Evolutionary conservation across 2,888 invertebrate species (phyloP).

Genomic region (Dioctria rufipes): DNA sequence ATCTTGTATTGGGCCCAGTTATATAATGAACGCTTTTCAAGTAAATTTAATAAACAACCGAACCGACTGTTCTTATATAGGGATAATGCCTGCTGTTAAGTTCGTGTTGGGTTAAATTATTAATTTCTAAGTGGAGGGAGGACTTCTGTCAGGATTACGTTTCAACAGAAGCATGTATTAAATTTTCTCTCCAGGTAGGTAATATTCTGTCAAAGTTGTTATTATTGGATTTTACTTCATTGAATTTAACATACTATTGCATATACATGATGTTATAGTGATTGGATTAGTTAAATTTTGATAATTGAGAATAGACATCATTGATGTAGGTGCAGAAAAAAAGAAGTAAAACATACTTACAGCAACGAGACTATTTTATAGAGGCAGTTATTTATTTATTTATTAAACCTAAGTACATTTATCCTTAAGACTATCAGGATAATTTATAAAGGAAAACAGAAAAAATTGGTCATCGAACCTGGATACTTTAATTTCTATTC

Average conservation of each 20-base stretch:
- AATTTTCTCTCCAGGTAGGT: slow-evolving; percentile 26
- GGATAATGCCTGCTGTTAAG: slow-evolving; percentile 28
- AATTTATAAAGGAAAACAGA: too few relatives aligned
- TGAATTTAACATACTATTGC: not conserved
- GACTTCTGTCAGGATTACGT: slow-evolving; percentile 35
- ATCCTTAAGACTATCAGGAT: too few relatives aligned
- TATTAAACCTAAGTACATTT: too few relatives aligned
- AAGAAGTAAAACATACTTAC: too few relatives aligned
- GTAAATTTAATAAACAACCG: slow-evolving; percentile 48
- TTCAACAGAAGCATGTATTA: slow-evolving; percentile 7
- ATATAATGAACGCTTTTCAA: slow-evolving; percentile 2
- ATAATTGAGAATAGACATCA: too few relatives aligned
- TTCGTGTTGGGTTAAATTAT: slow-evolving; percentile 44
- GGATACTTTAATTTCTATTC: too few relatives aligned
- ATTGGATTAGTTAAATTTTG: slow-evolving; percentile 34
- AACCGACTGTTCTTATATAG: slow-evolving; percentile 31
- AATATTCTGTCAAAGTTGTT: slow-evolving; percentile 30
- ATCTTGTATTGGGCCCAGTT: slow-evolving; percentile 29
- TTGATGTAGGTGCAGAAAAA: too few relatives aligned
- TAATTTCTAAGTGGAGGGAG: slow-evolving; percentile 29
- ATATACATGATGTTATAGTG: not conserved
- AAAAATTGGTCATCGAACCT: too few relatives aligned
- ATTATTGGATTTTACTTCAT: slow-evolving; percentile 39
- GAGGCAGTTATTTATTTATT: too few relatives aligned
- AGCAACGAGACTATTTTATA: too few relatives aligned